phyloP scores from a whole-genome alignment of 1,140 invertebrate genomes.

The Pseudomyrmex cubaensis region DNA sequence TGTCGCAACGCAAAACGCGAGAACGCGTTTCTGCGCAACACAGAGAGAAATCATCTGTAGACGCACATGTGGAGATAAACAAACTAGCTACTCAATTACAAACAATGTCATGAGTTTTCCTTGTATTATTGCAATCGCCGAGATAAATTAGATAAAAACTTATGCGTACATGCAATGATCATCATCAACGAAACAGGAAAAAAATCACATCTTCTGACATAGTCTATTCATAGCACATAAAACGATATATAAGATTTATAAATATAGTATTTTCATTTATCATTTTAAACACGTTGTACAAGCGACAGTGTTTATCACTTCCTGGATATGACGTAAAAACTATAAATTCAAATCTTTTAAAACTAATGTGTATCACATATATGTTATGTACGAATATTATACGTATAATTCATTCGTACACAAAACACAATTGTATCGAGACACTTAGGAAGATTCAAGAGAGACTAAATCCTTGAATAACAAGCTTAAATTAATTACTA shows the following conservation, averaged over 20 bases:
- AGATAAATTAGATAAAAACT: slow-evolving; percentile 51
- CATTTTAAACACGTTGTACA: not conserved
- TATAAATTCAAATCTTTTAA: not conserved
- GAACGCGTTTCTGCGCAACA: not conserved
- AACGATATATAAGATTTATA: not conserved
- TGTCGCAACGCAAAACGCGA: slow-evolving; percentile 12
- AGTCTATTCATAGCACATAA: not conserved
- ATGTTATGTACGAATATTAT: no score
- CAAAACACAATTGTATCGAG: no score
- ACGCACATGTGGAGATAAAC: not conserved
- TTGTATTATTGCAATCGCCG: slow-evolving; percentile 22
- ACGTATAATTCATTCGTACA: no score
- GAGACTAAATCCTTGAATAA: no score
- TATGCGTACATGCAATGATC: not conserved
- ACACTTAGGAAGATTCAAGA: no score
- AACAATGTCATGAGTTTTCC: slow-evolving; percentile 1
- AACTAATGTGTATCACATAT: no score
- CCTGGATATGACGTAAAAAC: not conserved
- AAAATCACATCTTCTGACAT: not conserved
- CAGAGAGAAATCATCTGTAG: not conserved
- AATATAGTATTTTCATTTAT: not conserved
- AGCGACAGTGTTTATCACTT: not conserved
- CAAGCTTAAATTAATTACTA: not conserved
- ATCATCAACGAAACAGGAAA: slow-evolving; percentile 16
- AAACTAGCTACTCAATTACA: slow-evolving; percentile 24